Conservation (phyloP, 2,888 invertebrate genomes). For the Pharmacophagus antenor region DNA sequence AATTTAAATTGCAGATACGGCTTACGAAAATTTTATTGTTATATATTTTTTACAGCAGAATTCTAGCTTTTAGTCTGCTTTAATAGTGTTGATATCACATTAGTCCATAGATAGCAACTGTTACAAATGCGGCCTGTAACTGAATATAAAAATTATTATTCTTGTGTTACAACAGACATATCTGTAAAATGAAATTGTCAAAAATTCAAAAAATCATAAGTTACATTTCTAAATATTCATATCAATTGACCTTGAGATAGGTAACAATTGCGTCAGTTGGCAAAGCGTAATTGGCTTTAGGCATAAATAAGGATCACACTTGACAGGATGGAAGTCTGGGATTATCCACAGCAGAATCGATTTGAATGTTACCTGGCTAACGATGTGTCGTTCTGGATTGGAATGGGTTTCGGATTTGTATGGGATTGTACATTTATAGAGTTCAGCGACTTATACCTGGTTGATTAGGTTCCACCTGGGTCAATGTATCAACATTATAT, state of each 20-base stretch:
- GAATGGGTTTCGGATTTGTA: constrained; percentile 25
- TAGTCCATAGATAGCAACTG: too few relatives aligned
- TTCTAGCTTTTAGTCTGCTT: too few relatives aligned
- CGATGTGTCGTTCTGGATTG: constrained; percentile 28
- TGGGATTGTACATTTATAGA: constrained; percentile 24
- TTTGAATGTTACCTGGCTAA: constrained; percentile 29
- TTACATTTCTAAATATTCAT: constrained; percentile 5
- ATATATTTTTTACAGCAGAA: too few relatives aligned
- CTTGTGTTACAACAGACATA: background rate
- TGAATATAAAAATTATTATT: too few relatives aligned
- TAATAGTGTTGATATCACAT: too few relatives aligned
- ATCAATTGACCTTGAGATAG: constrained; percentile 19
- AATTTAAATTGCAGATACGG: too few relatives aligned
- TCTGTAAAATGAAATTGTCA: background rate
- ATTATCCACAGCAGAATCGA: constrained; percentile 30
- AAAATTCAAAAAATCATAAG: background rate
- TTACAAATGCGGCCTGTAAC: too few relatives aligned
- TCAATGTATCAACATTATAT: background rate
- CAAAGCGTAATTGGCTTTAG: constrained; percentile 30
- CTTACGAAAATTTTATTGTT: too few relatives aligned
- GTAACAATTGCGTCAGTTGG: constrained; percentile 30
- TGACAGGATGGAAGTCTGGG: constrained; percentile 29
- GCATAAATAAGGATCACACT: constrained; percentile 30
- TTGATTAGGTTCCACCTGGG: constrained; percentile 16
- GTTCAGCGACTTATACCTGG: constrained; percentile 19